phyloP scores from a whole-genome alignment of 2,888 invertebrate genomes.

The Dolichomitus sp. region DNA sequence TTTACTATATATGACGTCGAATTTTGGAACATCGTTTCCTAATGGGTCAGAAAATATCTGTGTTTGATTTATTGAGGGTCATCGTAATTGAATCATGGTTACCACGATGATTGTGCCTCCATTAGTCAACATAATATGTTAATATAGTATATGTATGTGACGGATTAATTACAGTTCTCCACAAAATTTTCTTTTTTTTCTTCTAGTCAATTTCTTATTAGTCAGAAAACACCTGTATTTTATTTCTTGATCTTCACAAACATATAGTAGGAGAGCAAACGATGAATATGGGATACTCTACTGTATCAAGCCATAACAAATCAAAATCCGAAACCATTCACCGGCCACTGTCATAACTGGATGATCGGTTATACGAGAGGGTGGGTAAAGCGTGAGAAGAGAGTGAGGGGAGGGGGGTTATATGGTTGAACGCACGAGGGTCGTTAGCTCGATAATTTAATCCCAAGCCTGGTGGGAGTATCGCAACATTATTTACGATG shows the following conservation, averaged over 20 bases:
- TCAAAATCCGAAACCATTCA: conserved; percentile 11
- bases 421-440: conserved; percentile 43
- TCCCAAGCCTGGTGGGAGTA: conserved; percentile 24
- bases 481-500: conserved; percentile 48
- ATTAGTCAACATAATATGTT: too few species aligned
- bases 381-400: background rate
- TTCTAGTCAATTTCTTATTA: background rate
- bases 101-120: too few species aligned
- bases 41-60: too few species aligned
- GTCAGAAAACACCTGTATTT: background rate
- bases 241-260: background rate
- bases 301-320: background rate
- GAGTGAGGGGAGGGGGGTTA: background rate
- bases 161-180: too few species aligned
- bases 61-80: too few species aligned
- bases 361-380: conserved; percentile 9
- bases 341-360: conserved; percentile 16
- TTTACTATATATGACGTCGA: background rate
- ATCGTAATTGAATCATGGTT: too few species aligned
- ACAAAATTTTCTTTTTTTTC: too few species aligned
- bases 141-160: too few species aligned
- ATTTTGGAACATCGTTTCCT: too few species aligned
- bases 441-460: conserved; percentile 51
- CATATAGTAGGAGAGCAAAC: background rate
- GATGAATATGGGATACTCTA: background rate